Conservation (phyloP, 2,888 invertebrate genomes). For the Rotaria sp. region DNA sequence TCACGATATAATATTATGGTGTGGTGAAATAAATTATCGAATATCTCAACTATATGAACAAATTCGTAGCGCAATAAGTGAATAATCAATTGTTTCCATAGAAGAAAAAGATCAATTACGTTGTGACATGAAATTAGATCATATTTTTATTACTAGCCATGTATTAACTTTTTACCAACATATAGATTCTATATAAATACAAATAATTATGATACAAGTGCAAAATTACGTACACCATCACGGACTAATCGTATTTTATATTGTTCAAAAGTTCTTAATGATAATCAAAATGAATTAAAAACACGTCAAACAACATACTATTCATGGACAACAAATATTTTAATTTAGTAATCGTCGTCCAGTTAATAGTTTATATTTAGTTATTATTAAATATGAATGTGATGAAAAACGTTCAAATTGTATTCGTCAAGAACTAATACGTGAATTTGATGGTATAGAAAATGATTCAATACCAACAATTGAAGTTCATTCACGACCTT, state of each 20-base stretch:
- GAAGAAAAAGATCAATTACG: conserved; percentile 78
- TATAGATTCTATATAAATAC: conserved; percentile 94
- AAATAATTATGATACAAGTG: conserved; percentile 81
- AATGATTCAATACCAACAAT: conserved; percentile 38
- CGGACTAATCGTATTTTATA: conserved; percentile 51
- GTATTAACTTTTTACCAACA: conserved; percentile 83
- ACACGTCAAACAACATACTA: conserved; percentile 7
- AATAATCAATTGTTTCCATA: conserved; percentile 68
- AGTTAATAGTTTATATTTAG: conserved; percentile 61
- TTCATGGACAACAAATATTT: background rate
- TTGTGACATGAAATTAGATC: conserved; percentile 55
- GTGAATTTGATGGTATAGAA: conserved; percentile 26
- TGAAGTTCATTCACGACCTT: background rate
- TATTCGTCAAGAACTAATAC: conserved; percentile 31
- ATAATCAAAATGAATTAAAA: background rate
- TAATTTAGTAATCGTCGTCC: conserved; percentile 38
- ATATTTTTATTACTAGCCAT: conserved; percentile 83
- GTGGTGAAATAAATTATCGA: conserved; percentile 97
- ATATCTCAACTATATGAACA: conserved; percentile 89
- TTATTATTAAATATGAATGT: conserved; percentile 69
- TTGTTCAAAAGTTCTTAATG: background rate
- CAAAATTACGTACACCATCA: conserved; percentile 83
- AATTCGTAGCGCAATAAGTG: conserved; percentile 73
- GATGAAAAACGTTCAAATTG: conserved; percentile 69
- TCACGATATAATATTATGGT: conserved; percentile 98